Evolutionary conservation across 1,140 invertebrate species (phyloP).

Genomic region (Tetramorium simillimum): DNA sequence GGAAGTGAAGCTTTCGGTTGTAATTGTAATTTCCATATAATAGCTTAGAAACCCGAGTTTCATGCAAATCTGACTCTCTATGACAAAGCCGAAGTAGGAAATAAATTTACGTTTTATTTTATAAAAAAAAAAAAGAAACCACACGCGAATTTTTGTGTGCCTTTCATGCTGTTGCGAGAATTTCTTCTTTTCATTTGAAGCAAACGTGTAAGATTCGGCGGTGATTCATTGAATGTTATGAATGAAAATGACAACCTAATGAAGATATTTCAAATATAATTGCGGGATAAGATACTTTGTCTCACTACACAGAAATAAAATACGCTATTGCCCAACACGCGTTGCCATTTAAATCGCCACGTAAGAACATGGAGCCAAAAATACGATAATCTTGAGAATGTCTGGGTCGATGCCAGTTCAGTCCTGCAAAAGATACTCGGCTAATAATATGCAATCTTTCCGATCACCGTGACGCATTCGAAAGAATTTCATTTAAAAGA

Average conservation of each 20-base stretch:
- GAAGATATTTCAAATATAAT: background rate
- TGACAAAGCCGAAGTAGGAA: background rate
- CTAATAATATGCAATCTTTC: slow-evolving; percentile 39
- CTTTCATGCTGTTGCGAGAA: background rate
- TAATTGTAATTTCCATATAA: slow-evolving; percentile 9
- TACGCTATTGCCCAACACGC: background rate
- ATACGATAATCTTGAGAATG: slow-evolving; percentile 52
- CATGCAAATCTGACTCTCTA: background rate
- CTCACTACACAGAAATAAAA: background rate
- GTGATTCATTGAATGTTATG: background rate
- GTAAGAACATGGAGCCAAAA: slow-evolving; percentile 30
- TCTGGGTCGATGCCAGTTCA: slow-evolving; percentile 35
- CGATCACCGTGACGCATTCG: slow-evolving; percentile 8
- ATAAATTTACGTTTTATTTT: background rate
- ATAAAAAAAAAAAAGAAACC: too few species aligned
- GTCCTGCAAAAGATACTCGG: slow-evolving; percentile 26
- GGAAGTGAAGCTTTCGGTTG: background rate
- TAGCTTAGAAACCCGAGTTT: background rate
- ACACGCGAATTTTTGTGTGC: background rate
- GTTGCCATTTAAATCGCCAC: slow-evolving; percentile 46
- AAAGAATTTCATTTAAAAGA: slow-evolving; percentile 6
- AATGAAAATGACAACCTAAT: background rate
- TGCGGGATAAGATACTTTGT: background rate
- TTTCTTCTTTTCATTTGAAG: background rate
- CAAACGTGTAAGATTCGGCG: background rate